A percentile compares a stretch with the other conserved stretches of the same genome.
These are phyloP conservation scores for Megaleporinus macrocephalus DNA, from an alignment of 2,113 vertebrate species.

Conservation along the genomic window DNA sequence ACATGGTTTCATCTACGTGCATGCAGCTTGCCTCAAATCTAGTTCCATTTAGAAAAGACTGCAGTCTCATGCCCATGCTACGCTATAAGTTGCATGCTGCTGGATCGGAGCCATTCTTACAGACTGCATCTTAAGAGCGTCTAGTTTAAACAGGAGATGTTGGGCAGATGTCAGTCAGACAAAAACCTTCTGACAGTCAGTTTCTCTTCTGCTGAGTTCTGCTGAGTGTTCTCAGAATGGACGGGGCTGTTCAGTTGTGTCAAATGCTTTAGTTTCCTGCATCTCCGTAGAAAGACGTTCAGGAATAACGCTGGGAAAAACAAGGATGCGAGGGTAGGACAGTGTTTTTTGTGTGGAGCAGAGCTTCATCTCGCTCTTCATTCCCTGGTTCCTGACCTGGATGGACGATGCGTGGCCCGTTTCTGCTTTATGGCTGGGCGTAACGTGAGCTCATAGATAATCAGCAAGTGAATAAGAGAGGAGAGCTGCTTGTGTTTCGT, in stretches of 20 bases:
- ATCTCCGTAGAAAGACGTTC: background rate
- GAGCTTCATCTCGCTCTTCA: background rate
- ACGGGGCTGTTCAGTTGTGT: no score
- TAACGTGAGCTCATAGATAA: conserved; percentile 7
- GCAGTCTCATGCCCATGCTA: conserved; percentile 21
- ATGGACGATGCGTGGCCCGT: conserved; percentile 9
- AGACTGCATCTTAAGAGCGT: background rate
- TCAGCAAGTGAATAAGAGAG: conserved; percentile 17
- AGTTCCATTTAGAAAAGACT: conserved; percentile 31
- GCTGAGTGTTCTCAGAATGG: background rate
- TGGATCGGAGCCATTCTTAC: background rate
- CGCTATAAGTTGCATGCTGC: conserved; percentile 32
- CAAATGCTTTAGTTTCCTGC: background rate
- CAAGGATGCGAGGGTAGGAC: background rate
- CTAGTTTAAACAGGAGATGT: background rate
- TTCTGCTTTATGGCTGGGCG: conserved; percentile 22
- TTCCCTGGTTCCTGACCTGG: conserved; percentile 2
- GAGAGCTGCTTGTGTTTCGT: conserved; percentile 43
- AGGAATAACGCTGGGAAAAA: background rate
- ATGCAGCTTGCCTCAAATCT: conserved; percentile 21
- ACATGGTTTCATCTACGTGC: background rate
- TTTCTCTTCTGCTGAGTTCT: background rate
- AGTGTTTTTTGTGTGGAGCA: background rate
- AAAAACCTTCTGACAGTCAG: no score
- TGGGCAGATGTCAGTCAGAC: background rate